These are phyloP conservation scores for Pteria penguin DNA, from an alignment of 2,888 invertebrate genomes.

Conservation along the genomic window DNA sequence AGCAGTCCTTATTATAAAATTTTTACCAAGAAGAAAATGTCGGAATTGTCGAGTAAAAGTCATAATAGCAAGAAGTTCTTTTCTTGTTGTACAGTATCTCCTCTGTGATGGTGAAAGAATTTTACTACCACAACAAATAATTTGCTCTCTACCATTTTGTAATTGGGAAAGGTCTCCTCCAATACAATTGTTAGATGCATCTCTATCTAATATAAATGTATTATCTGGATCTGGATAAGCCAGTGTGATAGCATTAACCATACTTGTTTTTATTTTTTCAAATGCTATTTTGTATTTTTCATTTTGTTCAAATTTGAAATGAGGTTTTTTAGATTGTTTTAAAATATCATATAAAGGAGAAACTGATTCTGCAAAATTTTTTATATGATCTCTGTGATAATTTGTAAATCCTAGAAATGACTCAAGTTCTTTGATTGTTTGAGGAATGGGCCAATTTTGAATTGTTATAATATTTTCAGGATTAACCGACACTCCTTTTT, in stretches of 20 bases:
- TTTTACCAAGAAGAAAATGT: conserved; percentile 28
- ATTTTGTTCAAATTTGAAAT: too few species aligned
- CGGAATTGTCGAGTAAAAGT: conserved; percentile 29
- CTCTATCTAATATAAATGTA: conserved; percentile 13
- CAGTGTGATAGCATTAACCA: not conserved
- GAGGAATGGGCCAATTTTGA: conserved; percentile 45
- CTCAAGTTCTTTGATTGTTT: conserved; percentile 38
- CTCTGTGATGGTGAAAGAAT: conserved; percentile 40
- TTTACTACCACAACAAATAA: conserved; percentile 29
- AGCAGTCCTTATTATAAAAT: conserved; percentile 31
- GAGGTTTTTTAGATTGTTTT: not conserved
- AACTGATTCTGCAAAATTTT: conserved; percentile 34
- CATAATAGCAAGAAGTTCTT: conserved; percentile 36
- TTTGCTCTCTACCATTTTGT: not conserved
- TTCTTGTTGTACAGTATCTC: conserved; percentile 26
- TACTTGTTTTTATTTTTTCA: not conserved
- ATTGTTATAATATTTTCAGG: conserved; percentile 10
- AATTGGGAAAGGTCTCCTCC: conserved; percentile 15
- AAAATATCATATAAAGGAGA: conserved; percentile 39
- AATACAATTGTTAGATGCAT: conserved; percentile 13
- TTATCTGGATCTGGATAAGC: not conserved
- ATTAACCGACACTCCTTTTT: conserved; percentile 22
- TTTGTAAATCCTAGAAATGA: conserved; percentile 51
- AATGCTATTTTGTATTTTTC: not conserved
- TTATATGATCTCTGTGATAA: conserved; percentile 47